Base-by-base conservation (phyloP, 92 coral and sea anemone species). In the Metridium senile region DNA sequence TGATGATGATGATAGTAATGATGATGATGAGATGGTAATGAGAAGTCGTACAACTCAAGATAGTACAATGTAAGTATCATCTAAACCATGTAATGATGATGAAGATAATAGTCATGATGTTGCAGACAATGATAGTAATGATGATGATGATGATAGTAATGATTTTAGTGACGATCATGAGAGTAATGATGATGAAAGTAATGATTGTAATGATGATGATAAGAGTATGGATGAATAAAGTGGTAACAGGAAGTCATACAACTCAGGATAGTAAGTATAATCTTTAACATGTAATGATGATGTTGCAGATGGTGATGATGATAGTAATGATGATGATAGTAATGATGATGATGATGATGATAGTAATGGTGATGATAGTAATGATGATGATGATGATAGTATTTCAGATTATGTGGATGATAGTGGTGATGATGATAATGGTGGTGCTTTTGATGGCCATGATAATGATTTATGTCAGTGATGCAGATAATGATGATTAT, bases 231-330 rank as follows among this genome's bases (percentile, higher is more conserved):
- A 79, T 34, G 77, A 68, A 76, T 85, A 79, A 23, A 68, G 33
- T 51, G 67, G 17, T 32, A 67, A 47, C 3, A 74, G 58, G 1
- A 62, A 74, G 26, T 69, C 79, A 21, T 77, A 52, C 23, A 43
- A 30, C 30, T 73, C 92, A 43, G 76, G 92, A 87, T 87, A 1
- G 92, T 87, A 78, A 72, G 92, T 34, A 73, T 35, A 11, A 26
- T 72, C 22, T 49, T 2, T 0, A n/a, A n/a, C n/a, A n/a, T n/a
- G n/a, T n/a, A n/a, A n/a, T n/a, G n/a, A n/a, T n/a, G n/a, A n/a
- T n/a, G n/a, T n/a, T n/a, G n/a, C n/a, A n/a, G n/a, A n/a, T n/a
- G n/a, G n/a, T n/a, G n/a, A n/a, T n/a, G n/a, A n/a, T n/a, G n/a
- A n/a, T n/a, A n/a, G n/a, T n/a, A n/a, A n/a, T n/a, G n/a, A n/a